These are phyloP conservation scores for Hirundo rustica DNA, from an alignment of 2,797 vertebrate species.

Conservation along the genomic window DNA sequence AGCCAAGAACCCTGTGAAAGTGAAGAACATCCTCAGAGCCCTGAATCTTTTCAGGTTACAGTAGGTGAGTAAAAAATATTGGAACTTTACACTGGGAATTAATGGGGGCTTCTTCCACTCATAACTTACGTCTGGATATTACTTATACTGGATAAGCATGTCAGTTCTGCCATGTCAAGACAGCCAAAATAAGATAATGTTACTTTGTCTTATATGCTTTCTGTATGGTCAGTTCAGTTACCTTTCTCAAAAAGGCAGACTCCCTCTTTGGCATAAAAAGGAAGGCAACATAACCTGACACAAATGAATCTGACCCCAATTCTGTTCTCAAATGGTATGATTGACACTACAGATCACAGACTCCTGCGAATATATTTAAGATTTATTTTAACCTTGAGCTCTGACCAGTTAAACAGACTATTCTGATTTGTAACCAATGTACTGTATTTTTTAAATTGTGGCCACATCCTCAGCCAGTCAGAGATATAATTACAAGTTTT, in stretches of 20 bases:
- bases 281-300: background rate
- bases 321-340: background rate
- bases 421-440: background rate
- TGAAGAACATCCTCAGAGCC: conserved; percentile 62
- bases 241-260: background rate
- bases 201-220: background rate
- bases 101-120: rapidly evolving
- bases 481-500: background rate
- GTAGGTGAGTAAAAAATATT: conserved; percentile 73
- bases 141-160: background rate
- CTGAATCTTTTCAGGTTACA: conserved; percentile 75
- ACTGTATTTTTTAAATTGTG: background rate
- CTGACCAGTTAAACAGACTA: background rate
- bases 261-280: background rate
- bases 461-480: background rate
- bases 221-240: background rate
- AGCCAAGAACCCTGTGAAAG: conserved; percentile 56
- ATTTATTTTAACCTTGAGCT: background rate
- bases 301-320: background rate
- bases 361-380: background rate
- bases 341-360: background rate
- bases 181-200: background rate
- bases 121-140: background rate
- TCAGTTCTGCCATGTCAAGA: background rate
- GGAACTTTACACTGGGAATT: background rate